These are phyloP conservation scores for Myrmecophaga tridactyla DNA, from an alignment of 2,113 vertebrate species.

Conservation along the genomic window DNA sequence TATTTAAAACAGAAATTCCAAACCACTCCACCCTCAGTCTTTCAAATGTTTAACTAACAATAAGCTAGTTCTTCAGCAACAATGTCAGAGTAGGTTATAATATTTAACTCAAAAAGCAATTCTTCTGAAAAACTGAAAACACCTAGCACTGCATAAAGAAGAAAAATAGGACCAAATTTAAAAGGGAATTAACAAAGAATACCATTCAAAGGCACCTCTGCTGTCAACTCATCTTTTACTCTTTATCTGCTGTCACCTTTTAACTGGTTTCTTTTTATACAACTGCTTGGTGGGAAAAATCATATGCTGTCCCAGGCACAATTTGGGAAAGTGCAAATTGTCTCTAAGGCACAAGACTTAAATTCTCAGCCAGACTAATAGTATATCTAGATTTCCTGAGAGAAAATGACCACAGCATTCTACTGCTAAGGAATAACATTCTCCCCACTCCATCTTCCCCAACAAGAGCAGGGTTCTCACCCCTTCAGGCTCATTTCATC, in stretches of 20 bases:
- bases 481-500: constrained; percentile 65
- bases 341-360: constrained; percentile 83
- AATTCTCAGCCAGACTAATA: constrained; percentile 72
- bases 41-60: constrained; percentile 79
- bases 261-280: constrained; percentile 82
- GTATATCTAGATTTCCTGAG: constrained; percentile 77
- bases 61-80: constrained; percentile 81
- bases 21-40: constrained; percentile 84
- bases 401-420: constrained; percentile 72
- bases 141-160: constrained; percentile 75
- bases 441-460: background rate
- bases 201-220: constrained; percentile 77
- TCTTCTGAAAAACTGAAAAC: constrained; percentile 75
- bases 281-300: constrained; percentile 79
- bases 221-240: constrained; percentile 61
- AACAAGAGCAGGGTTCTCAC: constrained; percentile 16
- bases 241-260: constrained; percentile 73
- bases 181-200: constrained; percentile 64
- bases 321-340: constrained; percentile 78
- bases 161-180: constrained; percentile 40
- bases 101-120: constrained; percentile 77
- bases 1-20: constrained; percentile 88
- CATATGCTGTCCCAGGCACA: constrained; percentile 81
- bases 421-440: constrained; percentile 71
- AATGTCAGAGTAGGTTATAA: constrained; percentile 80